Base-by-base conservation (phyloP, 2,888 invertebrate species). In the Diplazon laetatorius region DNA sequence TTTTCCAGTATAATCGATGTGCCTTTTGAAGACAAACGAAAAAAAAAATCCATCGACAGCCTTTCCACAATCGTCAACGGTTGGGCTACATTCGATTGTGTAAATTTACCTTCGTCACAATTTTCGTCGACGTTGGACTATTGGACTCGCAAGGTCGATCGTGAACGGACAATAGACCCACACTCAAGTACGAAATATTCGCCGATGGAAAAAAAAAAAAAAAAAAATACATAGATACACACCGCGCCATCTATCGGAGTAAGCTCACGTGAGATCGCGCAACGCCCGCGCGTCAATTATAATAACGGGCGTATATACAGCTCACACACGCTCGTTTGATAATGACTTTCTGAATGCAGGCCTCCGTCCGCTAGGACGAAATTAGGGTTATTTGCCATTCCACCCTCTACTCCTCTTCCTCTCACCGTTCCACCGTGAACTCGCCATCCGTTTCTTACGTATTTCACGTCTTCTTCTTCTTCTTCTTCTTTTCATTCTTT, bases 351-450 rank as follows among this genome's bases (percentile, higher is more conserved):
- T 85, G 87, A 87, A 87, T 86, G 86, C 86, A 84, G 84, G 83
- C 82, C 84, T 85, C 82, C n/a, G 37, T 72, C 72, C 44, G 71
- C 83, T 85, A 86, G 82, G 85, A 84, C 83, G 84, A 88, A 89
- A 89, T 88, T 87, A 88, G 88, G 87, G 88, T 88, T 88, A 88
- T 88, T 89, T 88, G 85, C 85, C 83, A 81, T 83, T 80, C 80
- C 78, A 70, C 81, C 76, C 80, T 80, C 80, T 75, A 75, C 76
- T 82, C 66, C 70, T 62, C 75, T 65, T 72, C 69, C 65, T 57
- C 75, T 69, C 76, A 57, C 76, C 76, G 74, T 73, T 70, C 68
- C 73, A 68, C 74, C 75, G 57, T 30, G 62, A 30, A 39, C 44
- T 69, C 66, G 55, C 70, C 65, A 60, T 76, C 68, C 71, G 35